Evolutionary conservation across 1,140 invertebrate genomes (phyloP).

Genomic region (Thaumatotibia leucotreta): DNA sequence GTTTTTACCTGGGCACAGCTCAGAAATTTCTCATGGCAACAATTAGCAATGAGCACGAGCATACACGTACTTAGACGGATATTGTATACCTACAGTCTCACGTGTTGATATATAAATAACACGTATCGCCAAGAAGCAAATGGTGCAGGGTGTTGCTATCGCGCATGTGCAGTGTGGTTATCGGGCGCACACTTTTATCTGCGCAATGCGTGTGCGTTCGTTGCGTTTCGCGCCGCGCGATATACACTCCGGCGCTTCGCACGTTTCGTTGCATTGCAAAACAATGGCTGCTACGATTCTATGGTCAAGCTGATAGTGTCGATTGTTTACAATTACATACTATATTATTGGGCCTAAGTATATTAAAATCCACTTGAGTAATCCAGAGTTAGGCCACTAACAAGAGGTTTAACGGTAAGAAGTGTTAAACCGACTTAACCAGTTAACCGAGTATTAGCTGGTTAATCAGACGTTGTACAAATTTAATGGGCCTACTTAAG

Average conservation of each 20-base stretch:
- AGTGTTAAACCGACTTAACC: too few species aligned
- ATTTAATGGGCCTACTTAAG: too few species aligned
- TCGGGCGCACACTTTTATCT: conserved; percentile 65
- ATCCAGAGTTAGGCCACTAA: too few species aligned
- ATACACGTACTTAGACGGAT: too few species aligned
- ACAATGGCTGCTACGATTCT: conserved; percentile 14
- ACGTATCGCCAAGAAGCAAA: not conserved
- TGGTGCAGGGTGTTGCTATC: conserved; percentile 49
- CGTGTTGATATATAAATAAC: not conserved
- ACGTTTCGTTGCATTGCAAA: conserved; percentile 55
- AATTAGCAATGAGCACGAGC: too few species aligned
- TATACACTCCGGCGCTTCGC: conserved; percentile 44
- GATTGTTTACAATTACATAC: not conserved
- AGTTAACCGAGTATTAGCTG: too few species aligned
- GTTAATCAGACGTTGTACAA: too few species aligned
- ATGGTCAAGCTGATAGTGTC: not conserved
- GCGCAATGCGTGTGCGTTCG: conserved; percentile 59
- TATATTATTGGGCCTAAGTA: too few species aligned
- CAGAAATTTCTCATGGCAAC: too few species aligned
- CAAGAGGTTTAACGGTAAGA: too few species aligned
- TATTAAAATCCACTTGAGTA: too few species aligned
- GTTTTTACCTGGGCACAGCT: too few species aligned
- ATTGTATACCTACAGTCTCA: not conserved
- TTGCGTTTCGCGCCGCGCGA: conserved; percentile 62
- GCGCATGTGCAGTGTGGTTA: conserved; percentile 39